phyloP scores from a whole-genome alignment of 2,113 vertebrate genomes.

The Anguilla rostrata region DNA sequence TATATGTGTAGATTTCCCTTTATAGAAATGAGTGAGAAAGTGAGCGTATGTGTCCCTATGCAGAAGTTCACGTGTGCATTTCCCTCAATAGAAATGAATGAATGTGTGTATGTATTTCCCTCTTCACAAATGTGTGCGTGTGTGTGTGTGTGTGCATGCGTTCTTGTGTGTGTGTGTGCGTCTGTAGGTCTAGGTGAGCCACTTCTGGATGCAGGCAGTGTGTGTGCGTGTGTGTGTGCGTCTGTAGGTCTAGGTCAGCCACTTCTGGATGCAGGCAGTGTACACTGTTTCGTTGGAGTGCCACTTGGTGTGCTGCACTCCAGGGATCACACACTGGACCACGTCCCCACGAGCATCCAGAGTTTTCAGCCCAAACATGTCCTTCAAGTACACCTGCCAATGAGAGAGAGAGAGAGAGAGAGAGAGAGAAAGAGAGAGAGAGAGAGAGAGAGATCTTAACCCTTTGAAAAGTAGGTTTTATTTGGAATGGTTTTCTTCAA shows the following conservation, averaged over 20 bases:
- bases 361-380: constrained; percentile 82
- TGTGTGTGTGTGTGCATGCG: not conserved
- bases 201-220: constrained; percentile 78
- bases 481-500: no score
- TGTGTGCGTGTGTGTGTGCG: constrained; percentile 37
- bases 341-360: constrained; percentile 77
- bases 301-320: constrained; percentile 76
- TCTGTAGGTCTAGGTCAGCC: constrained; percentile 66
- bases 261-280: constrained; percentile 78
- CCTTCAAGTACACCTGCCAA: constrained; percentile 68
- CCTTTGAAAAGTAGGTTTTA: no score
- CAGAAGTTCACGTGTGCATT: not conserved
- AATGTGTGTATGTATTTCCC: not conserved
- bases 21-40: no score
- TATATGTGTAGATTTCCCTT: not conserved
- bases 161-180: not conserved
- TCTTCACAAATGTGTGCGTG: not conserved
- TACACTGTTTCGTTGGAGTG: constrained; percentile 85
- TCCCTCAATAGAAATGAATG: not conserved
- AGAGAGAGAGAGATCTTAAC: not conserved
- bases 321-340: constrained; percentile 69
- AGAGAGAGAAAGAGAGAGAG: no score
- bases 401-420: not conserved
- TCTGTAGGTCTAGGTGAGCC: constrained; percentile 66
- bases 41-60: not conserved